Conservation (phyloP, 2,113 vertebrate genomes). For the Dasyurus viverrinus region DNA sequence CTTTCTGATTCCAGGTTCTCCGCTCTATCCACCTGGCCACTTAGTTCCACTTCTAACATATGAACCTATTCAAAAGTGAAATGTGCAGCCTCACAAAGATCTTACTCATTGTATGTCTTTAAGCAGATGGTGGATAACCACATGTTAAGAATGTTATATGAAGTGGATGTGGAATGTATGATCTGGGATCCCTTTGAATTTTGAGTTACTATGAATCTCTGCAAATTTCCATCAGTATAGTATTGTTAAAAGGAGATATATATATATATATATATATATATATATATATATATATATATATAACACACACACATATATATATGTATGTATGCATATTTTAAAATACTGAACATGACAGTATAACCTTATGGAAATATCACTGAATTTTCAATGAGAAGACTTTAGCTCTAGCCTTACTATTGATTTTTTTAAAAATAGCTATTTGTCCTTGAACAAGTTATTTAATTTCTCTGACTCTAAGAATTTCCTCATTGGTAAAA, state of each 20-base stretch:
- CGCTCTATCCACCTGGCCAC: no score
- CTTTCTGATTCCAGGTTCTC: no score
- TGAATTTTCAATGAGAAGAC: neutral
- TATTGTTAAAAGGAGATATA: neutral
- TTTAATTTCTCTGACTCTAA: neutral
- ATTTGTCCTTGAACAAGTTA: neutral
- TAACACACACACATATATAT: no score
- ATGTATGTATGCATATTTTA: neutral
- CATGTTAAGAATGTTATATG: neutral
- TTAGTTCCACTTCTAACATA: no score
- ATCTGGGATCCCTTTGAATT: neutral
- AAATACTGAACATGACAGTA: neutral
- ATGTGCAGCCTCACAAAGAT: neutral
- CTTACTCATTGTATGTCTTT: neutral
- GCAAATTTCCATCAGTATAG: neutral
- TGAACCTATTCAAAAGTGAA: neutral
- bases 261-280: no score
- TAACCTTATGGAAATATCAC: neutral
- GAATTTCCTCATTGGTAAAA: neutral
- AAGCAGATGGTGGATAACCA: neutral
- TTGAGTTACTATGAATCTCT: neutral
- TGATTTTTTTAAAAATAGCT: neutral
- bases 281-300: no score
- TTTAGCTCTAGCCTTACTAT: neutral
- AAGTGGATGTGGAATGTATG: neutral